Evolutionary conservation across 2,888 invertebrate species (phyloP).

Genomic region (Chrysolina haemoptera): DNA sequence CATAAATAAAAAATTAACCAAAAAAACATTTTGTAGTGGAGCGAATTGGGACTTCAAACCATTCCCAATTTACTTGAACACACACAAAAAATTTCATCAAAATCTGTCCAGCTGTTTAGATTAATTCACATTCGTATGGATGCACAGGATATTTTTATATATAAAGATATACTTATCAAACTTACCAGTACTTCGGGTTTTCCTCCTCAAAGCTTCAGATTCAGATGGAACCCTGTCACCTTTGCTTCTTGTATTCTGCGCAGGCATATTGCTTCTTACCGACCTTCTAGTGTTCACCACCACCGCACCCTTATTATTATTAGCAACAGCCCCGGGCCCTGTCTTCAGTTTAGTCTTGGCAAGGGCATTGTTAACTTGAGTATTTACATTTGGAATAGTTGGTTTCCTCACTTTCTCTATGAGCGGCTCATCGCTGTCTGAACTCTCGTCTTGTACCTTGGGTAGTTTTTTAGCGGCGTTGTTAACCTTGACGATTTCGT

Average conservation of each 20-base stretch:
- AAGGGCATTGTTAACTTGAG: constrained; percentile 48
- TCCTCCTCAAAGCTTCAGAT: constrained; percentile 70
- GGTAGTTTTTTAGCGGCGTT: constrained; percentile 55
- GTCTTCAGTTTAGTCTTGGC: constrained; percentile 51
- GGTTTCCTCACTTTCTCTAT: constrained; percentile 79
- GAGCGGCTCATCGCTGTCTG: constrained; percentile 87
- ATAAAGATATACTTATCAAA: no score
- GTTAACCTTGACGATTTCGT: constrained; percentile 60
- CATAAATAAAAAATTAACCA: no score
- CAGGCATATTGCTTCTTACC: constrained; percentile 62
- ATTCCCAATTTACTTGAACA: no score
- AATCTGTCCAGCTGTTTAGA: no score
- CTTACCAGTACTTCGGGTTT: constrained; percentile 82
- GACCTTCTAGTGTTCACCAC: constrained; percentile 65
- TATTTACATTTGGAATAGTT: constrained; percentile 35
- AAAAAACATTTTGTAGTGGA: no score
- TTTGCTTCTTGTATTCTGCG: constrained; percentile 67
- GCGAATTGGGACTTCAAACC: no score
- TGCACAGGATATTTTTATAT: no score
- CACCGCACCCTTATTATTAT: constrained; percentile 48
- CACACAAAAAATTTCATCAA: no score
- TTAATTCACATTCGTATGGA: no score
- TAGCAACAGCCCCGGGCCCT: constrained; percentile 46
- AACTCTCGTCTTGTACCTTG: constrained; percentile 75
- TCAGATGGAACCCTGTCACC: constrained; percentile 60